Evolutionary conservation across 92 coral and sea anemone genomes (phyloP).

Genomic region (Muricea muricata): DNA sequence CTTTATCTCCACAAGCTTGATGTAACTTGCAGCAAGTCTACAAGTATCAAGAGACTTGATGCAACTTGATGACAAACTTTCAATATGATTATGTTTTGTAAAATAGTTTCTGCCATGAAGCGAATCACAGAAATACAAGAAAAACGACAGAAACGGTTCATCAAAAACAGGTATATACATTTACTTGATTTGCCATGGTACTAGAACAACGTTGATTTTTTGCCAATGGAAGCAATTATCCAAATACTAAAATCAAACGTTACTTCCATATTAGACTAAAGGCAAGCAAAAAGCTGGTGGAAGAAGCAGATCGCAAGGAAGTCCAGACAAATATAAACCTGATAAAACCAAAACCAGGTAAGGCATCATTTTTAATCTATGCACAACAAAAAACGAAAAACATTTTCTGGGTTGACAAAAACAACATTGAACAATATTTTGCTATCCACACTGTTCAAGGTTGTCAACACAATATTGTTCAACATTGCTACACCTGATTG

Average conservation of each 20-base stretch:
- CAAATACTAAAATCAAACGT: background rate
- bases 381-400: too few species aligned
- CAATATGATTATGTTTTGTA: background rate
- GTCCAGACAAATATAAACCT: constrained; percentile 87
- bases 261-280: constrained; percentile 68
- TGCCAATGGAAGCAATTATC: background rate
- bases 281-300: constrained; percentile 84
- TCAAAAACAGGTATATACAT: constrained; percentile 79
- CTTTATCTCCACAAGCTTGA: too few species aligned
- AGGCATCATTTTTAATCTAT: too few species aligned
- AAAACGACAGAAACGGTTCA: constrained; percentile 91
- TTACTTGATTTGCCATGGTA: background rate
- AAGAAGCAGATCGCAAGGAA: constrained; percentile 86
- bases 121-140: constrained; percentile 89
- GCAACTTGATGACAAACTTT: too few species aligned
- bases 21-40: too few species aligned
- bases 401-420: too few species aligned
- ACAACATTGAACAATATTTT: too few species aligned
- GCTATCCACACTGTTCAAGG: too few species aligned
- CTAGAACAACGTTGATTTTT: background rate
- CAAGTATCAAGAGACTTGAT: too few species aligned
- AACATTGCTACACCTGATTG: too few species aligned
- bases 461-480: too few species aligned
- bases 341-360: constrained; percentile 87
- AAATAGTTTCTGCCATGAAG: constrained; percentile 89